These are phyloP conservation scores for Trichonephila clavata DNA, from an alignment of 1,140 invertebrate genomes.

Conservation along the genomic window DNA sequence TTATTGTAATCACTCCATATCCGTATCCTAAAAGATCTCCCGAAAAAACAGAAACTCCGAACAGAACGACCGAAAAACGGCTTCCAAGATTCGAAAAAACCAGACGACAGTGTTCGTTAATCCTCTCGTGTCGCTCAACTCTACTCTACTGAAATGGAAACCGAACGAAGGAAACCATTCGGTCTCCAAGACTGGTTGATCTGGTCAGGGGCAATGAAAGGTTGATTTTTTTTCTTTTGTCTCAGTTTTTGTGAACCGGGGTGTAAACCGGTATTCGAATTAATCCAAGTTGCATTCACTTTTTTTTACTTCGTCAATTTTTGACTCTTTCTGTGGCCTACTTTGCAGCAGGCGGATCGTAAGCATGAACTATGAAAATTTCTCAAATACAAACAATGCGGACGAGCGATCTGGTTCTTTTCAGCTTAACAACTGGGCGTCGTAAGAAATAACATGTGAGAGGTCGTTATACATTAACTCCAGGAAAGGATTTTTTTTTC, in stretches of 20 bases:
- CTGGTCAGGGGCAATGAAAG: constrained; percentile 67
- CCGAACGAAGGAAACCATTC: constrained; percentile 17
- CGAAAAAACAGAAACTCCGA: not conserved
- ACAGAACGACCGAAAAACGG: not conserved
- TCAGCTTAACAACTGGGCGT: not conserved
- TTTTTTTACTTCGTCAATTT: constrained; percentile 18
- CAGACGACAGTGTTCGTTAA: constrained; percentile 37
- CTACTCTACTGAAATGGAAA: constrained; percentile 59
- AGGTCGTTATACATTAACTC: constrained; percentile 36
- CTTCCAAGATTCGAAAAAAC: not conserved
- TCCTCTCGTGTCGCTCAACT: constrained; percentile 33
- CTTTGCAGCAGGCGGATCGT: constrained; percentile 20
- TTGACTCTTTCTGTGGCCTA: constrained; percentile 54
- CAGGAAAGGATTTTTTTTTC: not conserved
- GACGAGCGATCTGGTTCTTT: not conserved
- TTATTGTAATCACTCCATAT: not conserved
- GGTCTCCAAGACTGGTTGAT: constrained; percentile 61
- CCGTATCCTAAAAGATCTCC: not conserved
- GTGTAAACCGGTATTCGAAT: constrained; percentile 62
- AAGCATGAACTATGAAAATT: constrained; percentile 40
- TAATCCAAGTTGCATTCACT: constrained; percentile 36
- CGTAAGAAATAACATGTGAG: not conserved
- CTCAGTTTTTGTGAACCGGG: constrained; percentile 59
- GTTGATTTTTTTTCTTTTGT: constrained; percentile 48
- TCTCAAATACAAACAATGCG: constrained; percentile 54